Evolutionary conservation across 2,888 invertebrate species (phyloP), one percentile per base, ranked within the genome.

Genomic region (Papilio protenor): DNA sequence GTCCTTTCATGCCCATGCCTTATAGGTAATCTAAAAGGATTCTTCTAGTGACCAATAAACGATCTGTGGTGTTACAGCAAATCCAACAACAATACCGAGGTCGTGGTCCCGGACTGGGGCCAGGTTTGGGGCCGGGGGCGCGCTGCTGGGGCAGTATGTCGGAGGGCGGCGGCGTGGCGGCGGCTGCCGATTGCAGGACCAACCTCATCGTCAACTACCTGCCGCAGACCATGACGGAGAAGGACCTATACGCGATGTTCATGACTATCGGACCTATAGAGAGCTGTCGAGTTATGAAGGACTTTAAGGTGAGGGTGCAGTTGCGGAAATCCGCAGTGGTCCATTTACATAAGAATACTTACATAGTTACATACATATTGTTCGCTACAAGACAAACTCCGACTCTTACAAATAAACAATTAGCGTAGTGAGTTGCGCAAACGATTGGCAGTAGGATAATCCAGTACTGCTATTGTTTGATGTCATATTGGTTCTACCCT

Each of bases 191-290:
- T 59, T 85, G 92, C 80, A 95, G 95, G 84, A 98, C 98, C 78
- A 99, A 99, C 95, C 96, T 99, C 84, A 99, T 99, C 84, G 97
- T 99, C 87, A 99, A 99, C 95, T 99, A 99, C 92, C 96, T 99
- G 85, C 99, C 99, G 49, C 99, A 99, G 94, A 97, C 97, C 86
- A 97, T 99, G 95, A 97, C 98, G 2, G 99, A 99, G 90, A 97
- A 97, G 88, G 98, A 98, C 87, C 95, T 99, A 78, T 97, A 97
- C 89, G 97, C 97, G 82, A 96, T 99, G 95, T 99, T 99, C 91
- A 96, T 97, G 84, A 96, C 97, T 76, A 97, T 98, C 84, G 99
- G 99, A 73, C 97, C 97, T 33, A 96, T 99, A 71, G 98, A 98
- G 89, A 98, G 97, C 84, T 98, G 98, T 90, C 96, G 98, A 85